Conservation (phyloP, 2,113 vertebrate genomes). For the Ahaetulla prasina region DNA sequence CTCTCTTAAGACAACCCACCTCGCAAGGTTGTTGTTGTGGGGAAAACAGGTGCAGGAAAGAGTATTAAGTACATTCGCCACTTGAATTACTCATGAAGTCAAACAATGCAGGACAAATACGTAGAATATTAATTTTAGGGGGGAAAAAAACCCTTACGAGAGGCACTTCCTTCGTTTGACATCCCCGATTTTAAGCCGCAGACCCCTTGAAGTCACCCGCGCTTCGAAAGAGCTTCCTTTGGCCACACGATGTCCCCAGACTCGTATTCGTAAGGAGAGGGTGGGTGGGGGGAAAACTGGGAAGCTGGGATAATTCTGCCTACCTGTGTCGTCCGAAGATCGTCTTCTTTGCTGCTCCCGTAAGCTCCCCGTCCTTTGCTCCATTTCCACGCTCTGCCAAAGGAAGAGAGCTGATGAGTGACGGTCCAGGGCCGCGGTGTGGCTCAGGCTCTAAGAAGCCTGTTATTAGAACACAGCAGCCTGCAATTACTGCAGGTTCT, state of each 20-base stretch:
- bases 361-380: slow-evolving; percentile 39
- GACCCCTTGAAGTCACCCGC: not conserved
- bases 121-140: not conserved
- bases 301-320: not conserved
- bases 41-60: not conserved
- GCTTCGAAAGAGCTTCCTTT: not conserved
- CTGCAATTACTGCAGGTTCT: too few species aligned
- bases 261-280: not conserved
- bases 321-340: slow-evolving; percentile 65
- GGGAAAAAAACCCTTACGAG: not conserved
- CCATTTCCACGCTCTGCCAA: slow-evolving; percentile 49
- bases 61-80: too few species aligned
- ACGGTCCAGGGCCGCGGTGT: too few species aligned
- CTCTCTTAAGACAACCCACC: not conserved
- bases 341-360: slow-evolving; percentile 57
- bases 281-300: not conserved
- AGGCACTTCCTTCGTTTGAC: not conserved
- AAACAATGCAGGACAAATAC: not conserved
- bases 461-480: too few species aligned
- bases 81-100: too few species aligned
- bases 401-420: not conserved
- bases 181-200: not conserved
- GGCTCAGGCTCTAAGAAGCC: too few species aligned
- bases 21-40: not conserved
- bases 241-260: not conserved